phyloP scores from a whole-genome alignment of 1,140 invertebrate species.

The Euschistus heros region DNA sequence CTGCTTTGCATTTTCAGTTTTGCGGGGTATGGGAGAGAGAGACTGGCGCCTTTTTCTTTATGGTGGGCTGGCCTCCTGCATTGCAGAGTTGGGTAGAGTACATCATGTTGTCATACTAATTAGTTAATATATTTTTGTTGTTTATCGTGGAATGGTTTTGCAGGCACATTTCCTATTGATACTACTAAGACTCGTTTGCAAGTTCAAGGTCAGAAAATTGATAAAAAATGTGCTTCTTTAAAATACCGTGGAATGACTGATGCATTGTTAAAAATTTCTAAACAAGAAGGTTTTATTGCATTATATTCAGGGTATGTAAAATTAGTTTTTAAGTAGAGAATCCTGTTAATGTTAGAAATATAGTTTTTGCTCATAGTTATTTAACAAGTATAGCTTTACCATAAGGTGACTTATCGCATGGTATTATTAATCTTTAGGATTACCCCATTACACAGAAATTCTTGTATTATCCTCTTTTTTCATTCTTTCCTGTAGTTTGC shows the following conservation, averaged over 20 bases:
- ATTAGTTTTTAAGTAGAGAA: no score
- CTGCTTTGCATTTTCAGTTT: no score
- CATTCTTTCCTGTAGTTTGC: no score
- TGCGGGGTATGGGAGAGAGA: constrained; percentile 41
- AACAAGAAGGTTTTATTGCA: constrained; percentile 65
- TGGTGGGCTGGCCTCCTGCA: constrained; percentile 82
- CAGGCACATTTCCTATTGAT: constrained; percentile 96
- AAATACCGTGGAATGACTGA: constrained; percentile 87
- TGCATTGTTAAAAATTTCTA: constrained; percentile 71
- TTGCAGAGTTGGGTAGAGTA: constrained; percentile 77
- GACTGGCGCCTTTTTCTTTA: constrained; percentile 86
- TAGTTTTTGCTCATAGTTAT: no score
- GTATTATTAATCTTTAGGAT: no score
- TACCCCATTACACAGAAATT: no score
- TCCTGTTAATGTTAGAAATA: no score
- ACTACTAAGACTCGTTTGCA: constrained; percentile 92
- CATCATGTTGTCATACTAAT: constrained; percentile 32
- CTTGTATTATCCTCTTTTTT: no score
- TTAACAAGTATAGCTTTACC: no score
- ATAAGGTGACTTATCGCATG: no score
- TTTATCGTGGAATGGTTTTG: constrained; percentile 30
- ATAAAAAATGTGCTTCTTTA: constrained; percentile 59
- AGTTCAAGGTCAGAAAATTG: constrained; percentile 82
- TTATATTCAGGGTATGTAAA: constrained; percentile 68
- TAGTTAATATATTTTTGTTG: constrained; percentile 14